Evolutionary conservation across 1,140 invertebrate genomes (phyloP).

Genomic region (Dermatophagoides farinae): DNA sequence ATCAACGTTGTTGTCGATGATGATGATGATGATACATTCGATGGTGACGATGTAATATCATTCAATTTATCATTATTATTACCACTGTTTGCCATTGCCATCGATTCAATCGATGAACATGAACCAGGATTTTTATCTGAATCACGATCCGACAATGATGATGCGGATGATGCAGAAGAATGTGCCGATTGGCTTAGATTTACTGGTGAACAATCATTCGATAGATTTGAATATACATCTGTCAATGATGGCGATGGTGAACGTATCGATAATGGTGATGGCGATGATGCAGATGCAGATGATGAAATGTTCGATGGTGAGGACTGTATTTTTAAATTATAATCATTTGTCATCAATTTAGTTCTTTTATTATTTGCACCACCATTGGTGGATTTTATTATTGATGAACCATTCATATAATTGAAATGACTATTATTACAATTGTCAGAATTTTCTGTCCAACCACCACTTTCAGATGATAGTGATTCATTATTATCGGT

Average conservation of each 20-base stretch:
- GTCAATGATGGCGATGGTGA: constrained; percentile 2
- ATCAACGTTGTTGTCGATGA: no score
- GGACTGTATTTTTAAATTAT: neutral
- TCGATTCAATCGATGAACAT: no score
- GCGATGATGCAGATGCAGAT: constrained; percentile 7
- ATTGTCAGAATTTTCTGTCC: constrained; percentile 3
- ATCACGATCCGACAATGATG: neutral
- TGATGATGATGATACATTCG: no score
- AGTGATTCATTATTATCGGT: constrained; percentile 14
- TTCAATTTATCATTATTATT: no score
- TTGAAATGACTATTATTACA: neutral
- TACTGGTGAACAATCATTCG: constrained; percentile 10
- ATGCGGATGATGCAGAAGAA: neutral
- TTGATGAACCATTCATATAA: neutral
- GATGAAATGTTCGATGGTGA: constrained; percentile 10
- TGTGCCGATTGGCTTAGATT: neutral
- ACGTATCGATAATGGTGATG: neutral
- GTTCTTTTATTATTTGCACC: constrained; percentile 5
- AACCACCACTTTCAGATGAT: constrained; percentile 5
- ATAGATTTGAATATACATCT: constrained; percentile 5
- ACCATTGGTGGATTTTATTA: neutral
- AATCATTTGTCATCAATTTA: neutral
- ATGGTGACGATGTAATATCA: no score
- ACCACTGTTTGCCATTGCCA: no score
- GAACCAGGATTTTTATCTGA: neutral